Evolutionary conservation across 2,888 invertebrate genomes (phyloP).

Genomic region (Drosophila barbarae): DNA sequence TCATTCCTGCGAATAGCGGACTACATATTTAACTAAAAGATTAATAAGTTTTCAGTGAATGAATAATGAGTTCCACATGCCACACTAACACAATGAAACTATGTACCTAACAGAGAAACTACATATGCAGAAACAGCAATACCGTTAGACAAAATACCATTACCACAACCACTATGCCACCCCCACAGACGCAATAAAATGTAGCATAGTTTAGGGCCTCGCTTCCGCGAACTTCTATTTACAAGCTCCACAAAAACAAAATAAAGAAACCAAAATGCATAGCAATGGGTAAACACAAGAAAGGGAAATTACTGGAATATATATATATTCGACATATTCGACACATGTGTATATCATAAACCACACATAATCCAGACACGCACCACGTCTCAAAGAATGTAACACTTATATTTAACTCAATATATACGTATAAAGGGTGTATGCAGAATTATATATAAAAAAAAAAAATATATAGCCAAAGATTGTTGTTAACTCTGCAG

Average conservation of each 20-base stretch:
- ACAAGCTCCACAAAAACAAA: conserved; percentile 47
- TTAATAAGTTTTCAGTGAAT: conserved; percentile 56
- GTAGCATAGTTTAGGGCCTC: conserved; percentile 31
- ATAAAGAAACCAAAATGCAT: conserved; percentile 31
- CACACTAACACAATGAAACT: conserved; percentile 71
- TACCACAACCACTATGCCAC: conserved; percentile 4
- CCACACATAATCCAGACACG: conserved; percentile 61
- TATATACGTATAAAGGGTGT: conserved; percentile 45
- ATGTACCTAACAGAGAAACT: conserved; percentile 70
- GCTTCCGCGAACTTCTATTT: conserved; percentile 68
- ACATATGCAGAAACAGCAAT: conserved; percentile 51
- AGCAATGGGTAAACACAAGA: conserved; percentile 26
- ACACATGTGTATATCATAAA: conserved; percentile 69
- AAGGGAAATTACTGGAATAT: conserved; percentile 28
- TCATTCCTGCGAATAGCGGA: neutral
- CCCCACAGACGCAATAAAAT: conserved; percentile 33
- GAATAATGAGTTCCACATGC: conserved; percentile 31
- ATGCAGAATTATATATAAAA: conserved; percentile 31
- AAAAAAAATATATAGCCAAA: conserved; percentile 31
- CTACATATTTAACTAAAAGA: conserved; percentile 13
- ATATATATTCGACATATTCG: conserved; percentile 34
- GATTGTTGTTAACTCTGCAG: conserved; percentile 62
- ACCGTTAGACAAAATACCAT: conserved; percentile 21
- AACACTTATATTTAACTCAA: conserved; percentile 49
- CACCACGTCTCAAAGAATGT: conserved; percentile 47